Conservation (phyloP, 1,140 invertebrate species). For the Gryllus bimaculatus region DNA sequence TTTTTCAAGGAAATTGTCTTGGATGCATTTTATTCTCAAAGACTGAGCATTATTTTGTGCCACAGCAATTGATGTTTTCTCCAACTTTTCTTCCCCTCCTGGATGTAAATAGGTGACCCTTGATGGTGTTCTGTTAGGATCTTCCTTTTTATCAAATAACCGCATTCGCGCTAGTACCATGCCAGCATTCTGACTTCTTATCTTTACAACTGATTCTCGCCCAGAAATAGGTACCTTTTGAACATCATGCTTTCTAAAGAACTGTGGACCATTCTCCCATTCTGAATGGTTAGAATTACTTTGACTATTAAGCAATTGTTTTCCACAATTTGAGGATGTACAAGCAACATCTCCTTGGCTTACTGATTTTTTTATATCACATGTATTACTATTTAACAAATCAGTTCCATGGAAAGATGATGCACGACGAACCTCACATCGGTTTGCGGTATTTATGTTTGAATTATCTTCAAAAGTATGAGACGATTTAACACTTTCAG, state of each 20-base stretch:
- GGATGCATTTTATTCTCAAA: background rate
- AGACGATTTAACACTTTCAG: background rate
- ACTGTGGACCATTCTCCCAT: constrained; percentile 15
- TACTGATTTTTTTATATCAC: constrained; percentile 33
- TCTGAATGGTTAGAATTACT: constrained; percentile 16
- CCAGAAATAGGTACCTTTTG: constrained; percentile 34
- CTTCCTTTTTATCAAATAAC: constrained; percentile 46
- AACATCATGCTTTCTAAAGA: background rate
- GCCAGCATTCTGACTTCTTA: constrained; percentile 53
- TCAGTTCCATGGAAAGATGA: constrained; percentile 33
- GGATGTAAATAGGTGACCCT: constrained; percentile 18
- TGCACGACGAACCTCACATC: constrained; percentile 28
- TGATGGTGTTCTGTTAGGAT: background rate
- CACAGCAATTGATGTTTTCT: background rate
- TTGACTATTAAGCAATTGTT: constrained; percentile 14
- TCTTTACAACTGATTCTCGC: constrained; percentile 48
- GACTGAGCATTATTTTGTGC: background rate
- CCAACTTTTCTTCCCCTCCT: background rate
- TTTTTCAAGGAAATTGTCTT: background rate
- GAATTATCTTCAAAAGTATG: background rate
- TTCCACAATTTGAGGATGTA: background rate
- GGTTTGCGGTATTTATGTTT: too few species aligned
- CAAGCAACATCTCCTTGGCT: constrained; percentile 32
- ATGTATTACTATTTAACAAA: constrained; percentile 23
- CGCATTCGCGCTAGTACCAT: constrained; percentile 57